phyloP scores from a whole-genome alignment of 2,888 invertebrate species.

The Drosophila formosana region DNA sequence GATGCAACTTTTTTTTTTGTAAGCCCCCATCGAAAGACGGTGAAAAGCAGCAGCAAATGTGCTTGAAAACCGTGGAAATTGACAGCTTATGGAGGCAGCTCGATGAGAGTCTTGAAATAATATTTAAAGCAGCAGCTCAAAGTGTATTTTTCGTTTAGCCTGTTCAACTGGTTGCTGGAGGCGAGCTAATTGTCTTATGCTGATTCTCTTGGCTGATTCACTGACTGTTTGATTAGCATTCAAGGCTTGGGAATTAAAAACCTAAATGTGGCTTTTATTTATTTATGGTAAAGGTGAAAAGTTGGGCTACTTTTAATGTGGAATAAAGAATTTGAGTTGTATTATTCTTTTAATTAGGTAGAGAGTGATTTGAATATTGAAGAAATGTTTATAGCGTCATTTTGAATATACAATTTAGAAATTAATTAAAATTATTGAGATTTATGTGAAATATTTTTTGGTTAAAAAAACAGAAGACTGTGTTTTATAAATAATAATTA shows the following conservation, averaged over 20 bases:
- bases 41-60: neutral
- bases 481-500: too few relatives aligned
- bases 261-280: neutral
- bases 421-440: too few relatives aligned
- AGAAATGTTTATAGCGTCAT: neutral
- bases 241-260: neutral
- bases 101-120: neutral
- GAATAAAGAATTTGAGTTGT: too few relatives aligned
- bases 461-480: too few relatives aligned
- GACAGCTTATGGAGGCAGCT: neutral
- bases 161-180: neutral
- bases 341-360: too few relatives aligned
- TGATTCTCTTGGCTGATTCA: neutral
- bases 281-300: neutral
- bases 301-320: neutral
- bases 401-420: too few relatives aligned
- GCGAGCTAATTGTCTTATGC: neutral
- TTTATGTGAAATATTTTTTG: too few relatives aligned
- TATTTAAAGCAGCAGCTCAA: neutral
- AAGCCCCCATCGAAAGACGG: conserved; percentile 6
- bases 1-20: conserved; percentile 17
- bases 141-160: neutral
- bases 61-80: neutral
- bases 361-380: neutral
- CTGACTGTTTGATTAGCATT: conserved; percentile 1